Percentiles rank a stretch among this genome's conserved stretches.
These are phyloP conservation scores for Esox lucius DNA, from an alignment of 2,797 vertebrate genomes.

Conservation along the genomic window DNA sequence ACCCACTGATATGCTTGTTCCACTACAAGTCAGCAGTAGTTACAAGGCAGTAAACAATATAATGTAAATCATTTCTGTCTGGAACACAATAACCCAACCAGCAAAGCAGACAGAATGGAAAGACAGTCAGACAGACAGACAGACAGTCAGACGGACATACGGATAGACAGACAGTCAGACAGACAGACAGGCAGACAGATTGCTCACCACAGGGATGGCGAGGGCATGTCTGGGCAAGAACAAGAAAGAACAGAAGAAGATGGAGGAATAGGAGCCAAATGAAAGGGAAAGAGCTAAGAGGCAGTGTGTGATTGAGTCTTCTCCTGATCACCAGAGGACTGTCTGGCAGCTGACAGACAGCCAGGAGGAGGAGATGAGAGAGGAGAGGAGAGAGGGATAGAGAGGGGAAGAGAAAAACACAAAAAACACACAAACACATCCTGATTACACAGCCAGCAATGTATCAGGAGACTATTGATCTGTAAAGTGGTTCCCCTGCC, in stretches of 20 bases:
- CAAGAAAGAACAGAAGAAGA: conserved; percentile 8
- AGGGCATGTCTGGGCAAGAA: not conserved
- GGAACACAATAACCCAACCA: not conserved
- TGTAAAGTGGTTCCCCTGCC: conserved; percentile 27
- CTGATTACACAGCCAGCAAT: conserved; percentile 19
- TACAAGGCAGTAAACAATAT: not conserved
- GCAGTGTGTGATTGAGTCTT: conserved; percentile 70
- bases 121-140: no score
- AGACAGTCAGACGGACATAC: no score
- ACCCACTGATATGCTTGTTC: not conserved
- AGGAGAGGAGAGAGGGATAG: conserved; percentile 12
- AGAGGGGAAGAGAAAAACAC: not conserved
- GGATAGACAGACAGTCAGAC: no score
- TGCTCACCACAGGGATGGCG: not conserved
- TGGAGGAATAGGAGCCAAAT: conserved; percentile 34
- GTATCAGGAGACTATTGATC: conserved; percentile 30
- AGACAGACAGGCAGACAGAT: not conserved
- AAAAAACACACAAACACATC: not conserved
- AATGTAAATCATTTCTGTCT: not conserved
- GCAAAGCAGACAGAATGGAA: no score
- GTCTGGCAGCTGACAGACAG: conserved; percentile 49
- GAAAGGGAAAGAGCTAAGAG: conserved; percentile 32
- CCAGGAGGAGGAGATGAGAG: not conserved
- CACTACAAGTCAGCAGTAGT: not conserved
- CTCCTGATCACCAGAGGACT: conserved; percentile 70